phyloP scores from a whole-genome alignment of 2,797 vertebrate genomes.

The Oreochromis grahami region DNA sequence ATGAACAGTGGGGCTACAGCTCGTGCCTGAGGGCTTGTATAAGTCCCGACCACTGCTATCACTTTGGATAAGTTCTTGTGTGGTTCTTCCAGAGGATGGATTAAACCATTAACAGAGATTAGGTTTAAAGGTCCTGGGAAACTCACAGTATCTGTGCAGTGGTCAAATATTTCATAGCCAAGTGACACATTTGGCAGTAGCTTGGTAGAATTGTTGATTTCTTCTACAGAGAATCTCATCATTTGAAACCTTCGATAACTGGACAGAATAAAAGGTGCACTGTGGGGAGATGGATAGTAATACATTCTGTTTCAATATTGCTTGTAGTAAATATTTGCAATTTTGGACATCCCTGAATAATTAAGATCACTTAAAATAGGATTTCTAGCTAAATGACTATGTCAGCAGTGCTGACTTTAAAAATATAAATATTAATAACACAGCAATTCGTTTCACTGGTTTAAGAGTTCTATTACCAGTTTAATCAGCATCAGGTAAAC shows the following conservation, averaged over 20 bases:
- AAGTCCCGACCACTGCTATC: slow-evolving; percentile 61
- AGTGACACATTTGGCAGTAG: slow-evolving; percentile 76
- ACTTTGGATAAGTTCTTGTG: slow-evolving; percentile 28
- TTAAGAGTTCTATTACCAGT: background rate
- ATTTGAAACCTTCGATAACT: slow-evolving; percentile 77
- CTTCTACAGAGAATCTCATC: slow-evolving; percentile 80
- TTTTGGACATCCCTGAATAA: background rate
- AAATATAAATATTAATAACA: background rate
- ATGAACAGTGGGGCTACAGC: slow-evolving; percentile 63
- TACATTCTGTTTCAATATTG: background rate
- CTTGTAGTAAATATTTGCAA: background rate
- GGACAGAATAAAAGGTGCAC: slow-evolving; percentile 40
- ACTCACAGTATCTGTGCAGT: slow-evolving; percentile 63
- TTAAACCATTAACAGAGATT: background rate
- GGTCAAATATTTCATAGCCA: slow-evolving; percentile 82
- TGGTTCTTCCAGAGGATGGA: background rate
- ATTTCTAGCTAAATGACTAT: background rate
- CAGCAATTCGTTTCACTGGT: background rate
- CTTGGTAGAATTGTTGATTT: slow-evolving; percentile 86
- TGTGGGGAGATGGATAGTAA: slow-evolving; percentile 11
- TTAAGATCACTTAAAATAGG: background rate
- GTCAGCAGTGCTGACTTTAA: background rate
- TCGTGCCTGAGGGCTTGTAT: slow-evolving; percentile 45
- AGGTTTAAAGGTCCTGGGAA: background rate
- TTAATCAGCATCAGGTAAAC: background rate